Evolutionary conservation across 1,140 invertebrate genomes (phyloP), one percentile per base, ranked within the genome.

Genomic region (Drosophila cardini): DNA sequence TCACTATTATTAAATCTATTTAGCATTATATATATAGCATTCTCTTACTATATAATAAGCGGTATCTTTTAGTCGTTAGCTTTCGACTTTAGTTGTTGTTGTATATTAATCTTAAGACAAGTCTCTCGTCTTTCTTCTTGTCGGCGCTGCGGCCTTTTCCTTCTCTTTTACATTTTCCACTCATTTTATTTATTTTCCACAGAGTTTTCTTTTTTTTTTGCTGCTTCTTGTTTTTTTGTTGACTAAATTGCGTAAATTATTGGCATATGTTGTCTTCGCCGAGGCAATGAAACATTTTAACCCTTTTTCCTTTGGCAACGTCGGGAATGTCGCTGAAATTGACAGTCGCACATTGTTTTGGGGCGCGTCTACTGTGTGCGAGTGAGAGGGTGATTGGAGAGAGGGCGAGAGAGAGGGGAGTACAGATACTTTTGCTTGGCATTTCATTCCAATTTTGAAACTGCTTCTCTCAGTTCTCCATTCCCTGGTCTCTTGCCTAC

Each of bases 211-310:
- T 48, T 78, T 67, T 15, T 58, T 13, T 57, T 60, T 65, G n/a
- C n/a, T n/a, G n/a, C n/a, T n/a, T n/a, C n/a, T n/a, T n/a, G 46
- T 61, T 56, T 68, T 52, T 26, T 65, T 53, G 58, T 75, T 63
- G 83, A 82, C 83, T 85, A 84, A 84, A 84, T 84, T 80, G 81
- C 80, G 80, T 84, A 84, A 84, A 84, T 84, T 84, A 84, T 84
- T 84, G 80, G 80, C 80, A 84, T 84, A 84, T 86, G 83, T 82
- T 86, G 78, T 86, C 75, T 86, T 81, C 74, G 30, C 79, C 53
- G 38, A 73, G 76, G 74, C 81, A 85, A 86, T 86, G 81, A 86
- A 86, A 85, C 81, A 85, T 85, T 85, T 85, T 86, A 85, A 85
- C 81, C 81, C 81, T 85, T 85, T 84, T 84, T 65, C 64, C 62